Evolutionary conservation across 2,888 invertebrate species (phyloP), one percentile per base, ranked within the genome.

Genomic region (Patella depressa): DNA sequence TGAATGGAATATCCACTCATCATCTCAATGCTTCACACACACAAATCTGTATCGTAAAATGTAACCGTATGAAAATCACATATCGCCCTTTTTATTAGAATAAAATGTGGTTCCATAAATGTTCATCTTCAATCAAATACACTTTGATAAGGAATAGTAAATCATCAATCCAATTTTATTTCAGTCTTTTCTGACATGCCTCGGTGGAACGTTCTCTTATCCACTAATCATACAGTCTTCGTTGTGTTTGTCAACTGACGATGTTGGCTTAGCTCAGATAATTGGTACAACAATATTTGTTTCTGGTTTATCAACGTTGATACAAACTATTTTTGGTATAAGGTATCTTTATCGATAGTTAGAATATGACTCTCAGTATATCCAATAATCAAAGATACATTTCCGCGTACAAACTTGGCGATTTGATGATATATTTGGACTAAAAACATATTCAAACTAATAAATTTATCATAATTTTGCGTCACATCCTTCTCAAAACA

Each of bases 161-260:
- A 45, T 45, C 0, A 45, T 7, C 0, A 45, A 45, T 45, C 7
- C 45, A 45, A 45, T 65, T n/a, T 65, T 14, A 24, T 65, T 85
- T 12, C 85, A 90, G 89, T 89, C 89, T 53, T 89, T 88, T 77
- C 78, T 89, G 75, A 96, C 96, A 0, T 96, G 96, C 95, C 95
- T 96, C 80, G 96, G 96, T 0, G 86, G 88, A 0, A 96, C 96
- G 57, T 95, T 96, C 9, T 94, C 96, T 2, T 95, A 96, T 83
- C 96, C 96, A 0, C 95, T 96, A 88, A 95, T 96, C 80, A 91
- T 96, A 79, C 80, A 82, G 19, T 95, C 95, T 0, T 95, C 95
- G 1, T 93, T 96, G 17, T 96, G 96, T 90, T 95, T 96, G 94
- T 93, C 93, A 4, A 85, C 87, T 1, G 88, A 89, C 76, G 82